Base-by-base conservation (phyloP, 2,888 invertebrate species). In the Lithodes maja region DNA sequence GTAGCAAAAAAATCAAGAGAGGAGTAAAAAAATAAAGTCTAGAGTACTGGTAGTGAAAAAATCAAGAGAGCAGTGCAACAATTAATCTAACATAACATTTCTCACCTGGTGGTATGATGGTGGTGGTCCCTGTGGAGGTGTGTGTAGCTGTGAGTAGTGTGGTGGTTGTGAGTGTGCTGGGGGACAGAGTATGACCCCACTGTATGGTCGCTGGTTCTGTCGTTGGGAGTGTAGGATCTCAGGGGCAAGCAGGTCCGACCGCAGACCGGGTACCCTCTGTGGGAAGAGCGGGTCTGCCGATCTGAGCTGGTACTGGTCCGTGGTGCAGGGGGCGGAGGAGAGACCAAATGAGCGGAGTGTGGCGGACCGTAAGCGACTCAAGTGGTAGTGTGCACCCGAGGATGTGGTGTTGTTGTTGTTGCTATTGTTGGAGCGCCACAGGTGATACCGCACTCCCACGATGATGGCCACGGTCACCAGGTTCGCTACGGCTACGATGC, bases 291-390 rank as follows among this genome's bases (percentile, higher is more conserved):
- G 79, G 78, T 89, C 89, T 3, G 86, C 85, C 52, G 90, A 81
- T 33, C 87, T 75, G 9, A 90, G 81, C 81, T 87, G 90, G 78
- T 90, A 90, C 85, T 90, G 90, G 77, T 90, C 90, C 75, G 90
- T 90, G 87, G 84, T 84, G 17, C 85, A 89, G 49, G 87, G 82
- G 1, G 84, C 84, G 49, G 81, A 52, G 17, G 71, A 82, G 53
- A 85, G 71, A 55, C 86, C 90, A 86, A 86, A 84, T 61, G 90
- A 85, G 85, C 88, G 88, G 87, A 87, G 87, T 3, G 89, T 89
- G 49, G 89, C 85, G 2, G 85, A 85, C 15, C 89, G 71, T 50
- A 89, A 78, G 17, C 89, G 68, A 55, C 53, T 86, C 69, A 89
- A 52, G 78, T 85, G 89, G 75, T 89, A 89, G 49, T 89, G 89